Conservation (phyloP, 1,140 invertebrate species). For the Pseudoatta argentina region DNA sequence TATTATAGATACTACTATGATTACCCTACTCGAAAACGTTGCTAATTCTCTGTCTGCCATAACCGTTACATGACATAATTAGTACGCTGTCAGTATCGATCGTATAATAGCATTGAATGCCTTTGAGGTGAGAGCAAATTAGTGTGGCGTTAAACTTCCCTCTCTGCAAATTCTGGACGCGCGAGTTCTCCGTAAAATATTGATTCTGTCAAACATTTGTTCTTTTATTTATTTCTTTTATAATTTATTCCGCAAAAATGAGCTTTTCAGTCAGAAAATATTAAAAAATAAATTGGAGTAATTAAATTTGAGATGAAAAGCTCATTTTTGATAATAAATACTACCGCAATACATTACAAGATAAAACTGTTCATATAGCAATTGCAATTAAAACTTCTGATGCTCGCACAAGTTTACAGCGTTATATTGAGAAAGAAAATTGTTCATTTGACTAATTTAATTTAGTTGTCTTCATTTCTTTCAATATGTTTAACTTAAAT, state of each 20-base stretch:
- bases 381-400: background rate
- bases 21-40: background rate
- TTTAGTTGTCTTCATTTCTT: too few relatives aligned
- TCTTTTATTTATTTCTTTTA: background rate
- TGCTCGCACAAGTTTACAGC: background rate
- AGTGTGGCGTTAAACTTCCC: slow-evolving; percentile 15
- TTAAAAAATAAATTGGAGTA: too few relatives aligned
- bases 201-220: background rate
- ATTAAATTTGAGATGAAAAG: too few relatives aligned
- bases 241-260: background rate
- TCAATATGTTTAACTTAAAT: too few relatives aligned
- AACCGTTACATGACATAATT: slow-evolving; percentile 42
- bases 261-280: background rate
- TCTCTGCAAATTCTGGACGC: background rate
- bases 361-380: background rate
- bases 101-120: slow-evolving; percentile 52
- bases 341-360: background rate
- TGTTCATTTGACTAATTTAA: too few relatives aligned
- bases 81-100: slow-evolving; percentile 49
- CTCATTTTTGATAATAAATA: background rate
- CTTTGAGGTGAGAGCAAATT: slow-evolving; percentile 50
- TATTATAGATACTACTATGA: background rate
- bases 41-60: slow-evolving; percentile 7
- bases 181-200: background rate
- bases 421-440: background rate